Conservation (phyloP, 1,140 invertebrate genomes). For the Zaprionus capensis region DNA sequence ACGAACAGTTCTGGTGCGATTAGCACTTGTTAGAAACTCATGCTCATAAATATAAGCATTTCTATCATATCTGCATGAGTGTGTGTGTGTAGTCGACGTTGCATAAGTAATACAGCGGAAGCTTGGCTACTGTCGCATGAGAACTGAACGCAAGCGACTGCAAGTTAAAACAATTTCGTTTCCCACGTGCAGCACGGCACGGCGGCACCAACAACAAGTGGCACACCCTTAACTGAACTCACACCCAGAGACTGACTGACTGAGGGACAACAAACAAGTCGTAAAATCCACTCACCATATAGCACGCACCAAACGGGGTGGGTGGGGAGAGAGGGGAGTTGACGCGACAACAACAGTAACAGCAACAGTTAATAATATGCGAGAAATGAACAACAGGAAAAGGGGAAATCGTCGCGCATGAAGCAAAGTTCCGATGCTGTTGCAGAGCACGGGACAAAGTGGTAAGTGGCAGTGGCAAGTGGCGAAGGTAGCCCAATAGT, state of each 20-base stretch:
- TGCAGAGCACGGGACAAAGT: conserved; percentile 29
- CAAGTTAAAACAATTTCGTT: conserved; percentile 48
- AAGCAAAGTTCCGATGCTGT: conserved; percentile 64
- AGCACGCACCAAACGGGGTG: conserved; percentile 65
- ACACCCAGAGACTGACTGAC: conserved; percentile 11
- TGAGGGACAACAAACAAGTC: conserved; percentile 16
- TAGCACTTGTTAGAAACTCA: conserved; percentile 48
- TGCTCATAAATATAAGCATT: not conserved
- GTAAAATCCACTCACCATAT: conserved; percentile 47
- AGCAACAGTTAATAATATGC: conserved; percentile 65
- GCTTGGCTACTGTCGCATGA: conserved; percentile 37
- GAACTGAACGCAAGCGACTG: conserved; percentile 1
- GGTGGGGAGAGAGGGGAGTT: conserved; percentile 10
- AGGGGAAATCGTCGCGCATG: conserved; percentile 56
- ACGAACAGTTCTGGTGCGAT: conserved; percentile 51
- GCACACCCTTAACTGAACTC: conserved; percentile 58
- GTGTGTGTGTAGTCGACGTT: not conserved
- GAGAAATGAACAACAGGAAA: conserved; percentile 53
- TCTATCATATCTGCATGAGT: not conserved
- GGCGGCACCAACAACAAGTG: conserved; percentile 61
- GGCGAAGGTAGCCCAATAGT: conserved; percentile 17
- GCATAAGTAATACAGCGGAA: conserved; percentile 55
- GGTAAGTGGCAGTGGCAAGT: conserved; percentile 16
- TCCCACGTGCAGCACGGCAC: conserved; percentile 66
- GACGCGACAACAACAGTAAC: conserved; percentile 57